These are phyloP conservation scores for Thaleichthys pacificus DNA, from an alignment of 2,797 vertebrate genomes.

Conservation along the genomic window DNA sequence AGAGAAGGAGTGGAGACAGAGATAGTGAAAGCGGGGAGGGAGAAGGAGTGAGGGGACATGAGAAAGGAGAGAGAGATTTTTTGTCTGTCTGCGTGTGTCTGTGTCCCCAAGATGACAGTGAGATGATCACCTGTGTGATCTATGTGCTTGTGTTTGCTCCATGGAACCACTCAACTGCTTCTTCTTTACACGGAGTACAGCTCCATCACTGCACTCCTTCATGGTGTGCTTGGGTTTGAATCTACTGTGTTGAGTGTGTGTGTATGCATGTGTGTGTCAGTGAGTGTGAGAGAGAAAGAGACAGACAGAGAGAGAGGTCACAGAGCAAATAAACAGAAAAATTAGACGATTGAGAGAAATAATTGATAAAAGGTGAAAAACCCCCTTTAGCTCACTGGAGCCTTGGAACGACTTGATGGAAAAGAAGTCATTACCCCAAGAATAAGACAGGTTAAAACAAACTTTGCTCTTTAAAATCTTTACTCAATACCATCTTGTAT, in stretches of 20 bases:
- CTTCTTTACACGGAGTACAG: too few relatives aligned
- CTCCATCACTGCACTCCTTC: too few relatives aligned
- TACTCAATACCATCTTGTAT: too few relatives aligned
- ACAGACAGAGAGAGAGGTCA: background rate
- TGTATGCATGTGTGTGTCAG: background rate
- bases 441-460: background rate
- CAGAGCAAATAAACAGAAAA: background rate
- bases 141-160: too few relatives aligned
- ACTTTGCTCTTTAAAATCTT: background rate
- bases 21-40: background rate
- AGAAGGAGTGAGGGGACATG: too few relatives aligned
- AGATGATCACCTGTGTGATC: too few relatives aligned
- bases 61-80: background rate
- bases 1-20: background rate
- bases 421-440: background rate
- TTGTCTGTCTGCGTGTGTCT: background rate
- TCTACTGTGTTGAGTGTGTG: background rate
- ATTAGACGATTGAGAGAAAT: too few relatives aligned
- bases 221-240: too few relatives aligned
- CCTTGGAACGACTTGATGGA: background rate
- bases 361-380: background rate
- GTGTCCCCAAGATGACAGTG: background rate
- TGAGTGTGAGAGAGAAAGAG: slow-evolving; percentile 2
- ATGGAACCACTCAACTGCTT: too few relatives aligned
- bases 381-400: too few relatives aligned